Evolutionary conservation across 2,113 vertebrate genomes (phyloP).

Genomic region (Sceloporus undulatus): DNA sequence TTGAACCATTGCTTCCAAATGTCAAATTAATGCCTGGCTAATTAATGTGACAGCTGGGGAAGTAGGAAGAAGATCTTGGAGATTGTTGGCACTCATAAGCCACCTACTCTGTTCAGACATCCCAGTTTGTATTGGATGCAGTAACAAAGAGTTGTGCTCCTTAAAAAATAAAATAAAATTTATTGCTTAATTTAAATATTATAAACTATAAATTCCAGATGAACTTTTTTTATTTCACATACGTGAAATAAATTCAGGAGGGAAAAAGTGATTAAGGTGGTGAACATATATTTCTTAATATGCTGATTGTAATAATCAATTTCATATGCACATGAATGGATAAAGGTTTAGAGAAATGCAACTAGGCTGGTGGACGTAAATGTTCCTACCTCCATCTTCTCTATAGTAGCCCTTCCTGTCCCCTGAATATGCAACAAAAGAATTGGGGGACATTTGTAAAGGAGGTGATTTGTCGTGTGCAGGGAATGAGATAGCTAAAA

Average conservation of each 20-base stretch:
- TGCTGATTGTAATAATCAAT: not conserved
- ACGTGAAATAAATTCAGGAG: not conserved
- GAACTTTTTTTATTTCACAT: not conserved
- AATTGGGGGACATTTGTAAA: not conserved
- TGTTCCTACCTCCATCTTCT: not conserved
- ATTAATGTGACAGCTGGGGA: slow-evolving; percentile 51
- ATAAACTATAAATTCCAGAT: slow-evolving; percentile 9
- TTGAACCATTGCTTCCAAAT: slow-evolving; percentile 40
- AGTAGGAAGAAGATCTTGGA: slow-evolving; percentile 54
- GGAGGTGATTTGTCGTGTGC: too few relatives aligned
- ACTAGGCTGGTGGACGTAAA: not conserved
- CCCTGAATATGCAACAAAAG: not conserved
- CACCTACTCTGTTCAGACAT: slow-evolving; percentile 38
- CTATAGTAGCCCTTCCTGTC: not conserved
- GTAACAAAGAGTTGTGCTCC: slow-evolving; percentile 18
- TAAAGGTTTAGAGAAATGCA: too few relatives aligned
- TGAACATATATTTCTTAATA: not conserved
- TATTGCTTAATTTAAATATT: slow-evolving; percentile 41
- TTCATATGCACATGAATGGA: not conserved
- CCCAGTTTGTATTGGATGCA: slow-evolving; percentile 41
- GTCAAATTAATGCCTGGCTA: slow-evolving; percentile 48
- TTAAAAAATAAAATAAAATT: slow-evolving; percentile 27
- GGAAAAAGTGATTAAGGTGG: not conserved
- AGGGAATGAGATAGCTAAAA: too few relatives aligned
- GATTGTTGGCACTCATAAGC: slow-evolving; percentile 60